Base-by-base conservation (phyloP, 2,113 vertebrate genomes). In the Gulo gulo region DNA sequence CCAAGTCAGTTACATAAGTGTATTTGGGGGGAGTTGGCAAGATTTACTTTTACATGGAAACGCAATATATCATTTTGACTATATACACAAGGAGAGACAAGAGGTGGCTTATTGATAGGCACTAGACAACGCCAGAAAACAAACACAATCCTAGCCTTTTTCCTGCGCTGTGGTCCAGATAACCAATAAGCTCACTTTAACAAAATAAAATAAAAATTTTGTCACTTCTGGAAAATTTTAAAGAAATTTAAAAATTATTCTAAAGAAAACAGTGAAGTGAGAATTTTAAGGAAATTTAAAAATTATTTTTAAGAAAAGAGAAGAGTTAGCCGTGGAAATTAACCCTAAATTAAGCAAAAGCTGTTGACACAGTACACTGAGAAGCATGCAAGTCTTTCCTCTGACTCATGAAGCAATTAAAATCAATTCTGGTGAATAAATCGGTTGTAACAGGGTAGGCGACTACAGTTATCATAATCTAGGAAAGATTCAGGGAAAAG, bases 381-480 rank as follows among this genome's bases (percentile, higher is more conserved):
- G 96, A 97, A 97, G 92, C 94, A 86, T 87, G 83, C 76, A 34
- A 39, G 76, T 65, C 85, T 98, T 55, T 96, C 47, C 55, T 45
- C 97, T 98, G 96, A 96, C 16, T 98, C 96, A 97, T 26, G 42
- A 92, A 47, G 88, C 95, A 98, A 98, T 98, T 98, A 97, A 98
- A 98, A 95, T 50, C 47, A 91, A 89, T 92, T 97, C 97, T 97
- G 7, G 2, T 97, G 95, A 89, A 98, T 97, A 98, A 97, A 95
- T 95, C 90, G 57, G 47, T 67, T 95, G 50, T 90, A 98, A 96
- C 69, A 81, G 29, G 39, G 23, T 31, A 79, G 57, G 88, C 82
- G n/a, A 91, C 23, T 81, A 89, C 55, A 90, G 52, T 96, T 97
- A 47, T 12, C 36, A 55, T 73, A 97, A 90, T 86, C 71, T 94